Evolutionary conservation across 2,888 invertebrate species (phyloP).

Genomic region (Coleophora deauratella): DNA sequence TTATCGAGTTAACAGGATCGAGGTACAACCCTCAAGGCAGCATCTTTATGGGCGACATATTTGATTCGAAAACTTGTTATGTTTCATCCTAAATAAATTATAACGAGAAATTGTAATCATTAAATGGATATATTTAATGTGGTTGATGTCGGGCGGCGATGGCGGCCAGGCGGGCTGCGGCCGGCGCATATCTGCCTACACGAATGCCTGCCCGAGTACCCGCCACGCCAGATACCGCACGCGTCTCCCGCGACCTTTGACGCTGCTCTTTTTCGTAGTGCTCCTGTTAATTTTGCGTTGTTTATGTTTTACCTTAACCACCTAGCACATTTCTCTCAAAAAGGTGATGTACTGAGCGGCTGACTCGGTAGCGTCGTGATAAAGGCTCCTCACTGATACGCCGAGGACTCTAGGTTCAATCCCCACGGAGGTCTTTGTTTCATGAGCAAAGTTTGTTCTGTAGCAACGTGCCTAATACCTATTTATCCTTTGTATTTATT

Average conservation of each 20-base stretch:
- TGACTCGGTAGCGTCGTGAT: too few species aligned
- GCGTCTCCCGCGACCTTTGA: conserved; percentile 53
- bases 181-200: conserved; percentile 55
- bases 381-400: too few species aligned
- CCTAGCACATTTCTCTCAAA: too few species aligned
- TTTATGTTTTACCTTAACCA: too few species aligned
- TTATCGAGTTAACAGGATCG: conserved; percentile 61
- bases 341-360: too few species aligned
- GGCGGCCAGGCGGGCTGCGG: conserved; percentile 26
- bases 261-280: conserved; percentile 40
- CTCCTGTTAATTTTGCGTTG: too few species aligned
- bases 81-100: conserved; percentile 73
- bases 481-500: too few species aligned
- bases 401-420: too few species aligned
- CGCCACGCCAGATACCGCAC: conserved; percentile 59
- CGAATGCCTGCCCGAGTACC: conserved; percentile 64
- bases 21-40: conserved; percentile 66
- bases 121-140: conserved; percentile 72
- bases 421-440: too few species aligned
- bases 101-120: conserved; percentile 73
- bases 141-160: conserved; percentile 42
- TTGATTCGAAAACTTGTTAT: conserved; percentile 75
- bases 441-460: too few species aligned
- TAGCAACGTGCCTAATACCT: too few species aligned
- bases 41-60: conserved; percentile 74